phyloP scores from a whole-genome alignment of 2,797 vertebrate genomes.

The Aplochiton taeniatus region DNA sequence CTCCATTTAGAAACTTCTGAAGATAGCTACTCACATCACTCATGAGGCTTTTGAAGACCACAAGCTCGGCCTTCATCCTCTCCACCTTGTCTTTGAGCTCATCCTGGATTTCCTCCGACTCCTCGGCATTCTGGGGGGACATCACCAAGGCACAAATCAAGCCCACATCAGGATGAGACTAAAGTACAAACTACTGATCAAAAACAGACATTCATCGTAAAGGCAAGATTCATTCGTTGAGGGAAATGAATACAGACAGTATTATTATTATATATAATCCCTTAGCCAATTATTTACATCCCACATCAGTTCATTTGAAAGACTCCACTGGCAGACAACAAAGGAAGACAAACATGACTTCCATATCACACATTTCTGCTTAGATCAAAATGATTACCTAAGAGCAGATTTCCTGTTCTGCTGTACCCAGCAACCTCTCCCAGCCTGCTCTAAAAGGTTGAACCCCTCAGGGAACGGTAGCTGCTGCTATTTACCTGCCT shows the following conservation, averaged over 20 bases:
- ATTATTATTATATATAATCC: no score
- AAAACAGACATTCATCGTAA: no score
- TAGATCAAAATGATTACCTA: slow-evolving; percentile 35
- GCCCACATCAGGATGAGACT: no score
- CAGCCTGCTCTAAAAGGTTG: slow-evolving; percentile 48
- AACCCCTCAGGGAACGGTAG: slow-evolving; percentile 28
- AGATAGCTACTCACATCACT: slow-evolving; percentile 86
- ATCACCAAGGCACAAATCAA: slow-evolving; percentile 15
- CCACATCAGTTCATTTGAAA: no score
- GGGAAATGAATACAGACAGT: no score
- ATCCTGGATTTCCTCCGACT: slow-evolving; percentile 87
- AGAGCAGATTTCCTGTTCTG: slow-evolving; percentile 31
- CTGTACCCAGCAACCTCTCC: slow-evolving; percentile 30
- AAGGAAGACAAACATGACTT: neutral
- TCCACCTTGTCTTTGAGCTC: slow-evolving; percentile 93
- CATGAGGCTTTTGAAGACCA: slow-evolving; percentile 98
- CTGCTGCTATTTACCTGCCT: slow-evolving; percentile 32
- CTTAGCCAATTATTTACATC: no score
- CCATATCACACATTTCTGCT: slow-evolving; percentile 32
- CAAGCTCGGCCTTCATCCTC: slow-evolving; percentile 91
- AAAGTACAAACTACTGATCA: no score
- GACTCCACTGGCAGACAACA: no score
- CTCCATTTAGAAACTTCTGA: no score
- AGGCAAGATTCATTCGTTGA: no score
- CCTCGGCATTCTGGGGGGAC: slow-evolving; percentile 80